These are phyloP conservation scores for Periparus ater DNA, from an alignment of 2,797 vertebrate species.

Conservation along the genomic window DNA sequence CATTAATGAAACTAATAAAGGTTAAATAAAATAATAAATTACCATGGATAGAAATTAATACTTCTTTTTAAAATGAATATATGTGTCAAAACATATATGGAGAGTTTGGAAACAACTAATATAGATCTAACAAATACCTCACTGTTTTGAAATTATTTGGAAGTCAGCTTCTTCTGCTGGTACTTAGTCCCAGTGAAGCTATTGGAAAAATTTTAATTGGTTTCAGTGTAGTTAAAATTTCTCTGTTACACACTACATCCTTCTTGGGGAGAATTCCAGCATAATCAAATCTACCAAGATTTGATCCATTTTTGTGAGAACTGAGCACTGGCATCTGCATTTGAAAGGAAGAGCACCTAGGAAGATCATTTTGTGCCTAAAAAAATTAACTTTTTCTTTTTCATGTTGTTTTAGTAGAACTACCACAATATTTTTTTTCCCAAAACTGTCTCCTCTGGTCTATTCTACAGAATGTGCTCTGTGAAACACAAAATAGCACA, in stretches of 20 bases:
- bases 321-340: neutral
- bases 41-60: neutral
- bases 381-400: neutral
- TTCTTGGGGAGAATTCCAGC: neutral
- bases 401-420: neutral
- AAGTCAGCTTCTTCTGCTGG: neutral
- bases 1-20: neutral
- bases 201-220: neutral
- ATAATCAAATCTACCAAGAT: neutral
- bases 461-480: conserved; percentile 3
- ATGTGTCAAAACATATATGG: neutral
- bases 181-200: neutral
- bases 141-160: neutral
- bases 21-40: neutral
- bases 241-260: neutral
- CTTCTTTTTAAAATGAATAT: neutral
- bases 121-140: neutral
- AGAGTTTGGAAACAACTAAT: neutral
- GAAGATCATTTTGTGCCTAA: neutral
- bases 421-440: neutral
- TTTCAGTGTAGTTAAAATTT: neutral
- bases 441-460: neutral
- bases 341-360: neutral
- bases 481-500: conserved; percentile 39
- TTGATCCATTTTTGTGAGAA: neutral